Conservation (phyloP, 1,140 invertebrate genomes). For the Eufriesea mexicana region DNA sequence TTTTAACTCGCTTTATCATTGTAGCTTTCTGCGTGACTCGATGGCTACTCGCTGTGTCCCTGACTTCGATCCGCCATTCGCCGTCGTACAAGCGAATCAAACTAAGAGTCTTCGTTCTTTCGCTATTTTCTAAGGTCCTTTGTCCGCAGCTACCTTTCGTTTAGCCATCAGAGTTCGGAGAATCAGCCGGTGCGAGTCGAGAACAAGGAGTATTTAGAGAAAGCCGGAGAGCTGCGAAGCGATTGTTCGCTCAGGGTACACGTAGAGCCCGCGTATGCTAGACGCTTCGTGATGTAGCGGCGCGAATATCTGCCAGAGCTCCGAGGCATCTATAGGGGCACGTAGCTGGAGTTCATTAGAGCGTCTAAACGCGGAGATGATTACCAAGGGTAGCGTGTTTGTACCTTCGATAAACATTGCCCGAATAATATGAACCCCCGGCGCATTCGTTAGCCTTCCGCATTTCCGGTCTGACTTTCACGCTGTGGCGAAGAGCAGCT, state of each 20-base stretch:
- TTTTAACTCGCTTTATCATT: conserved; percentile 13
- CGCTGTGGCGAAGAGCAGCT: background rate
- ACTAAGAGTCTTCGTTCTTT: background rate
- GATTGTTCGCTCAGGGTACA: too few species aligned
- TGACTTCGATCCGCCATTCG: conserved; percentile 11
- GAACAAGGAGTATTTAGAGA: too few species aligned
- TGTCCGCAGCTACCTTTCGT: background rate
- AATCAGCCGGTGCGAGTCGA: too few species aligned
- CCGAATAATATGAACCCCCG: background rate
- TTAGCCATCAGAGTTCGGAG: background rate
- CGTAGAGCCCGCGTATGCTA: too few species aligned
- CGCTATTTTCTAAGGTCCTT: background rate
- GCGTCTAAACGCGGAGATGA: background rate
- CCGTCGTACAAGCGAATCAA: background rate
- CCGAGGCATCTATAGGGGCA: background rate
- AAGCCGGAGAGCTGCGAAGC: too few species aligned
- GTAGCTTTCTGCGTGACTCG: conserved; percentile 22
- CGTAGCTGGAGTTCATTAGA: conserved; percentile 9
- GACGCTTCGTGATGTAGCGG: too few species aligned
- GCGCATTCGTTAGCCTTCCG: background rate
- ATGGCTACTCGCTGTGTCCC: background rate
- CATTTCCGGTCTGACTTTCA: background rate
- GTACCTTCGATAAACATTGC: background rate
- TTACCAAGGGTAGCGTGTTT: background rate
- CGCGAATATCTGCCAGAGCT: background rate